phyloP scores from a whole-genome alignment of 2,113 vertebrate species.

The Anolis sagrei region DNA sequence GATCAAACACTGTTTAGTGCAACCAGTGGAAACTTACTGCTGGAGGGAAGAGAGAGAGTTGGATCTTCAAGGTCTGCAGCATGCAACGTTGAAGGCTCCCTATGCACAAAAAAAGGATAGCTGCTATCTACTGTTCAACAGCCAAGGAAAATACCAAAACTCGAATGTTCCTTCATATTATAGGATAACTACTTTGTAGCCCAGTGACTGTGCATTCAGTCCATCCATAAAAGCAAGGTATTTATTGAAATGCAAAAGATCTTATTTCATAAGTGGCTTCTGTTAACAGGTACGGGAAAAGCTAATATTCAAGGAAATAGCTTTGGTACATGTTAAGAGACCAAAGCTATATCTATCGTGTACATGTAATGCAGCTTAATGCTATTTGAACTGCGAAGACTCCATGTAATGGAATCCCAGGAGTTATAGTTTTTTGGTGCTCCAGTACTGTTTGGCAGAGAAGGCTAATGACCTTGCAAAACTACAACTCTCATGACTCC shows the following conservation, averaged over 20 bases:
- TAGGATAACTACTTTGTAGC: not conserved
- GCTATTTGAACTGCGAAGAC: too few species aligned
- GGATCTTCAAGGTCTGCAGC: slow-evolving; percentile 59
- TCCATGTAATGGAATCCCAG: too few species aligned
- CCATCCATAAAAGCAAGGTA: not conserved
- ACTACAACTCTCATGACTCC: too few species aligned
- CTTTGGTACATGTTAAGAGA: too few species aligned
- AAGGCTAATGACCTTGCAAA: too few species aligned
- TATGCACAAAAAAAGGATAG: slow-evolving; percentile 67
- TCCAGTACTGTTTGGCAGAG: too few species aligned
- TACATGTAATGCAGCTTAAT: too few species aligned
- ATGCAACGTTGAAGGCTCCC: slow-evolving; percentile 62
- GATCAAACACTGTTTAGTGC: not conserved
- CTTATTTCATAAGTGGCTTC: not conserved
- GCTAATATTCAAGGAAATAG: too few species aligned
- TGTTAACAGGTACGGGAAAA: too few species aligned
- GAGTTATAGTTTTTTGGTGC: too few species aligned
- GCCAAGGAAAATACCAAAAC: not conserved
- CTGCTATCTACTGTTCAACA: slow-evolving; percentile 13
- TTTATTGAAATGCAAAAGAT: not conserved
- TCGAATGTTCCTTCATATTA: not conserved
- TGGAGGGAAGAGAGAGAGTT: slow-evolving; percentile 46
- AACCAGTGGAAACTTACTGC: slow-evolving; percentile 73
- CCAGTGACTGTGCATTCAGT: not conserved
- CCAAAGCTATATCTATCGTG: not conserved